phyloP scores from a whole-genome alignment of 2,888 invertebrate species.

The Halocaridina rubra region DNA sequence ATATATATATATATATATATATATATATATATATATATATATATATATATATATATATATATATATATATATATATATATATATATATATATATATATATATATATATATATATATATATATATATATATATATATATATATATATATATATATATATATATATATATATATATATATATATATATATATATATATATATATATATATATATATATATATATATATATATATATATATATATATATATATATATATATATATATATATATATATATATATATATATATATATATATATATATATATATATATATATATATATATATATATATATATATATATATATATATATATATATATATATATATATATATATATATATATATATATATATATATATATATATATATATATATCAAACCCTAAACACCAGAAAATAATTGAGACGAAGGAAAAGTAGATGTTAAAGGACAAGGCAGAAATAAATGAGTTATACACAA shows the following conservation, averaged over 20 bases:
- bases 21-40: not conserved
- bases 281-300: conserved; percentile 11
- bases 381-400: conserved; percentile 18
- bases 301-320: conserved; percentile 16
- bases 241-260: conserved; percentile 18
- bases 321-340: conserved; percentile 23
- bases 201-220: not conserved
- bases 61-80: not conserved
- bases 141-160: not conserved
- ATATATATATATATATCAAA: not conserved
- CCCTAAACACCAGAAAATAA: not conserved
- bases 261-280: conserved; percentile 23
- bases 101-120: conserved; percentile 9
- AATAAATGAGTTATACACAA: no score
- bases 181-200: not conserved
- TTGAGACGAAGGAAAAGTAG: no score
- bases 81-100: conserved; percentile 8
- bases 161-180: not conserved
- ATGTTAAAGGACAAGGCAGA: no score
- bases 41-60: not conserved
- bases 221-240: conserved; percentile 17
- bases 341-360: conserved; percentile 10
- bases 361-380: conserved; percentile 19
- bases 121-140: not conserved
- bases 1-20: not conserved